Evolutionary conservation across 1,140 invertebrate species (phyloP).

Genomic region (Drosophila trapezifrons): DNA sequence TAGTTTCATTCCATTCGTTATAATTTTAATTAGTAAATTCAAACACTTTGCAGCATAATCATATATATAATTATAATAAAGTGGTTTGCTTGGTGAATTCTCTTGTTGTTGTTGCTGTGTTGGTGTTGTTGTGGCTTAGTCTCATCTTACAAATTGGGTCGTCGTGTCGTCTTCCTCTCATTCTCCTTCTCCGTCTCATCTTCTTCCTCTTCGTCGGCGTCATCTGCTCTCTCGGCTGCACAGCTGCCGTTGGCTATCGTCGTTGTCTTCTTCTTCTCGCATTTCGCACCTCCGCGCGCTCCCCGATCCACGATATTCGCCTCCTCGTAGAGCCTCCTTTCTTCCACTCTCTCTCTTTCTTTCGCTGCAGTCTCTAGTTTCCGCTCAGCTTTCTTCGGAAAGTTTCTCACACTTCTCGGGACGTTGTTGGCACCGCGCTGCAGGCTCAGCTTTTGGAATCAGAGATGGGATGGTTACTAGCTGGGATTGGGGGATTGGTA

Average conservation of each 20-base stretch:
- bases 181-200: conserved; percentile 27
- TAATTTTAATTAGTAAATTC: conserved; percentile 80
- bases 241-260: conserved; percentile 50
- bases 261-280: conserved; percentile 26
- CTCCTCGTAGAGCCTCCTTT: conserved; percentile 30
- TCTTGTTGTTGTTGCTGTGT: conserved; percentile 48
- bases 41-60: conserved; percentile 77
- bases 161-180: conserved; percentile 40
- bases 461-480: conserved; percentile 74
- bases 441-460: conserved; percentile 80
- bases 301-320: conserved; percentile 17
- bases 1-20: conserved; percentile 77
- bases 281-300: conserved; percentile 14
- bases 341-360: conserved; percentile 13
- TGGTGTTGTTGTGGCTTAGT: conserved; percentile 63
- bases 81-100: conserved; percentile 56
- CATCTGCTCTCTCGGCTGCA: conserved; percentile 50
- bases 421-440: conserved; percentile 65
- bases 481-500: conserved; percentile 15
- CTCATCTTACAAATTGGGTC: conserved; percentile 57
- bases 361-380: conserved; percentile 38
- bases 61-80: conserved; percentile 57
- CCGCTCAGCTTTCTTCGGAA: conserved; percentile 35
- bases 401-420: conserved; percentile 43
- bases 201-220: conserved; percentile 36